A percentile compares a stretch with the other conserved stretches of the same genome.
These are phyloP conservation scores for Nephrotoma guestfalica DNA, from an alignment of 2,888 invertebrate species.

Conservation along the genomic window DNA sequence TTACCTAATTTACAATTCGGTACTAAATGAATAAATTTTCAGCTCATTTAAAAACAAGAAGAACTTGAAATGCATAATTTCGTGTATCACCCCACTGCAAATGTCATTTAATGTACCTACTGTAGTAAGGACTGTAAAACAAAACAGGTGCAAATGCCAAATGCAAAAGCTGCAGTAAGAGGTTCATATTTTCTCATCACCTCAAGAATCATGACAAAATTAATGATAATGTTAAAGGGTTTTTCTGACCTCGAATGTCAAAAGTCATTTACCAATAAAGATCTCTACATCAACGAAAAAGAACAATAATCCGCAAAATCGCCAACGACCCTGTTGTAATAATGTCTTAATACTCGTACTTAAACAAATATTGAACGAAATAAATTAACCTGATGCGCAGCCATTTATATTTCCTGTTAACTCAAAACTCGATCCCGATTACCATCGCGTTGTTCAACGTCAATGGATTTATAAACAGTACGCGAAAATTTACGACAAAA, in stretches of 20 bases:
- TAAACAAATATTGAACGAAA: slow-evolving; percentile 82
- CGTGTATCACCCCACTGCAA: no score
- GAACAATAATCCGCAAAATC: slow-evolving; percentile 67
- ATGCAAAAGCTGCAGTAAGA: no score
- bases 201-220: background rate
- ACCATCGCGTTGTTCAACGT: slow-evolving; percentile 75
- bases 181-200: no score
- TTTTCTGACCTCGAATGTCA: background rate
- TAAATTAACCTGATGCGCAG: slow-evolving; percentile 81
- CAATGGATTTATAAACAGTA: slow-evolving; percentile 96
- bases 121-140: no score
- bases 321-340: slow-evolving; percentile 93
- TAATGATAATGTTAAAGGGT: background rate
- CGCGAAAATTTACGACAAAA: slow-evolving; percentile 77
- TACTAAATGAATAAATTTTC: background rate
- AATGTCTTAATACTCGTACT: slow-evolving; percentile 76
- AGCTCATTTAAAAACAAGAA: background rate
- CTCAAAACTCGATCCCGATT: slow-evolving; percentile 86
- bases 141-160: no score
- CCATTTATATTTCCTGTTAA: slow-evolving; percentile 92
- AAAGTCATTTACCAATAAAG: background rate
- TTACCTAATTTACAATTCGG: background rate
- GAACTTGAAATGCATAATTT: background rate
- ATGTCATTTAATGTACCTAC: no score
- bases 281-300: slow-evolving; percentile 30